These are phyloP conservation scores for Falco peregrinus DNA, from an alignment of 2,797 vertebrate species.

Conservation along the genomic window DNA sequence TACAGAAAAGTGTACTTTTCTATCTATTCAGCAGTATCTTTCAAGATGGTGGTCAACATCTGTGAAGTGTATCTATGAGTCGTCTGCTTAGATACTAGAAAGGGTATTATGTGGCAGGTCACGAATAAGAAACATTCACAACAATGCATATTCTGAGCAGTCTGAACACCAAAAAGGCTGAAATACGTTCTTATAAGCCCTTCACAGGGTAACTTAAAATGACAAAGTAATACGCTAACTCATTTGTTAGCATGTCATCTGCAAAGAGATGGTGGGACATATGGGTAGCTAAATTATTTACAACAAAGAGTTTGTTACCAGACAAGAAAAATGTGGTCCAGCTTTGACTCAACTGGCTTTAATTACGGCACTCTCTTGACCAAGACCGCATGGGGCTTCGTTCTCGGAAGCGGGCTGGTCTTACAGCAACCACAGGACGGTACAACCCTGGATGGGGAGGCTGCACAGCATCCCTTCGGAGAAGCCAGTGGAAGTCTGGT, in stretches of 20 bases:
- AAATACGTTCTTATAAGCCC: not conserved
- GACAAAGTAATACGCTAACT: not conserved
- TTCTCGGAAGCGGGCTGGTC: rapidly evolving
- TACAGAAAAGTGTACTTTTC: not conserved
- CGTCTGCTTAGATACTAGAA: not conserved
- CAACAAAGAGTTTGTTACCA: not conserved
- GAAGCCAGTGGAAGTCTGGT: not conserved
- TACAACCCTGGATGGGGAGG: not conserved
- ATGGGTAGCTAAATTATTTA: not conserved
- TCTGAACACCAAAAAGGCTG: not conserved
- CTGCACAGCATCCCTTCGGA: rapidly evolving
- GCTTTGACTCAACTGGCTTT: not conserved
- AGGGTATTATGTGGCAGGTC: not conserved
- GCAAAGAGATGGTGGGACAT: not conserved
- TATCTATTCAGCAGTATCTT: not conserved
- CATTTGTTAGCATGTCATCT: not conserved
- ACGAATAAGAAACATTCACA: not conserved
- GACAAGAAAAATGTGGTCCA: not conserved
- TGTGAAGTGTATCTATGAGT: not conserved
- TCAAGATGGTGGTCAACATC: not conserved
- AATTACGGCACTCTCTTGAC: not conserved
- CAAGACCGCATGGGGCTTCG: not conserved
- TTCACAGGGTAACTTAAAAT: not conserved
- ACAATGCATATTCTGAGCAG: not conserved
- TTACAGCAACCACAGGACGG: rapidly evolving